phyloP scores from a whole-genome alignment of 2,797 vertebrate species.

The Acanthurus leucopareius region DNA sequence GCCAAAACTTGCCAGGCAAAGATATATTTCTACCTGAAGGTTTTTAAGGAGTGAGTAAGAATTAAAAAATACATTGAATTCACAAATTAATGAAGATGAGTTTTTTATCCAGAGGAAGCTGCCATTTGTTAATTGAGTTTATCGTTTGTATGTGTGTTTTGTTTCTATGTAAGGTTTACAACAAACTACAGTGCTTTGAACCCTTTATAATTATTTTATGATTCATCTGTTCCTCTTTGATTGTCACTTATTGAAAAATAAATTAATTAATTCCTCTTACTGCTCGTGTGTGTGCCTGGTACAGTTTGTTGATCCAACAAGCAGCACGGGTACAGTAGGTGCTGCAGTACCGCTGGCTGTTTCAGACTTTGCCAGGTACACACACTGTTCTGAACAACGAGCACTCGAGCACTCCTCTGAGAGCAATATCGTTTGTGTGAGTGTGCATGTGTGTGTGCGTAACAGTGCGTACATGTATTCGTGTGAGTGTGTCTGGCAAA shows the following conservation, averaged over 20 bases:
- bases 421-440: conserved; percentile 14
- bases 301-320: conserved; percentile 24
- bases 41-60: background rate
- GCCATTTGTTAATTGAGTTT: background rate
- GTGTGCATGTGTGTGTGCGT: conserved; percentile 16
- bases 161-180: background rate
- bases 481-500: conserved; percentile 18
- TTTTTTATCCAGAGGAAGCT: too few species aligned
- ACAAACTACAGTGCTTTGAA: too few species aligned
- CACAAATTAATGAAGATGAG: too few species aligned
- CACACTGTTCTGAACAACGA: conserved; percentile 27
- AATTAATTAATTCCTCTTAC: background rate
- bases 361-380: conserved; percentile 37
- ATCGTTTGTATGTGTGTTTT: background rate
- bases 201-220: too few species aligned
- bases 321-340: conserved; percentile 12
- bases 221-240: background rate
- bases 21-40: background rate
- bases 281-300: background rate
- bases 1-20: background rate
- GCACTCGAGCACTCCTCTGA: conserved; percentile 20
- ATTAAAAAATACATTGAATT: background rate
- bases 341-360: conserved; percentile 14
- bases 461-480: background rate
- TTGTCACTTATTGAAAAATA: conserved; percentile 18